These are phyloP conservation scores for zebrafish (Danio rerio) DNA, from an alignment of 2,113 vertebrate genomes.

Conservation along the genomic window GRCz12tu NC_133181.1:42490001-42490500, in stretches of 20 bases:
- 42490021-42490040: too few relatives aligned
- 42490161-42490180: not conserved
- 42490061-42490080: too few relatives aligned
- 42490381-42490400: not conserved
- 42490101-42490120: too few relatives aligned
- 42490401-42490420: not conserved
- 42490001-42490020: too few relatives aligned
- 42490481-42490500: not conserved
- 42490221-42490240: not conserved
- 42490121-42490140: too few relatives aligned
- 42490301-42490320: not conserved
- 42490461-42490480: not conserved
- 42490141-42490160: not conserved
- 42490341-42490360: constrained; percentile 30
- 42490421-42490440: not conserved
- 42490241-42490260: not conserved
- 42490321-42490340: constrained; percentile 8
- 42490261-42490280: constrained; percentile 3
- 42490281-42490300: not conserved
- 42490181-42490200: not conserved
- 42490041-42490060: too few relatives aligned
- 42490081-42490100: too few relatives aligned
- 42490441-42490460: constrained; percentile 1
- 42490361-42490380: not conserved
- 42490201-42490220: not conserved